These are phyloP conservation scores for Ctenopoma kingsleyae DNA, from an alignment of 2,797 vertebrate genomes.

Conservation along the genomic window DNA sequence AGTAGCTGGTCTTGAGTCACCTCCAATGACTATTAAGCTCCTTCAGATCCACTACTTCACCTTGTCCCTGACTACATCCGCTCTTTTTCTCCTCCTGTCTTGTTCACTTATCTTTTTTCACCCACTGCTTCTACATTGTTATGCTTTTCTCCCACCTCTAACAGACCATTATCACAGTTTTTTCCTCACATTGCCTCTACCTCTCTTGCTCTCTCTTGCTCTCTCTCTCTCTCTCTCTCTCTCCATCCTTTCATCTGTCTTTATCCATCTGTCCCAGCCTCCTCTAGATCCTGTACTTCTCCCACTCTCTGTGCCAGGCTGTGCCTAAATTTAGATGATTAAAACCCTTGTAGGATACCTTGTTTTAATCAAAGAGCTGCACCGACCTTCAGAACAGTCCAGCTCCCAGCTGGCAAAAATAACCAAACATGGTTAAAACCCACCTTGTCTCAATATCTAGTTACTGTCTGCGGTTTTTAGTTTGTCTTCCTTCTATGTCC, in stretches of 20 bases:
- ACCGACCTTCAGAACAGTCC: slow-evolving; percentile 53
- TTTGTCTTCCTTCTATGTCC: slow-evolving; percentile 33
- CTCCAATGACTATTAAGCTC: slow-evolving; percentile 44
- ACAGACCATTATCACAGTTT: slow-evolving; percentile 10
- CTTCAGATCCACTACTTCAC: slow-evolving; percentile 24
- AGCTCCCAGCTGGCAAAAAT: slow-evolving; percentile 43
- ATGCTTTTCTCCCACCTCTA: neutral
- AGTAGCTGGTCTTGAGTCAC: slow-evolving; percentile 47
- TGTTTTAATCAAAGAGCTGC: slow-evolving; percentile 61
- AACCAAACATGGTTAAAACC: slow-evolving; percentile 20
- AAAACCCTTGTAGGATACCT: slow-evolving; percentile 54
- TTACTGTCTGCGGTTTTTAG: slow-evolving; percentile 53
- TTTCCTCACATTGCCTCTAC: slow-evolving; percentile 1
- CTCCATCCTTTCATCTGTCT: slow-evolving; percentile 29
- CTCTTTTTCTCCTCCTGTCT: neutral
- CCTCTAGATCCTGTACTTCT: slow-evolving; percentile 24
- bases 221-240: neutral
- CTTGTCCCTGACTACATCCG: slow-evolving; percentile 4
- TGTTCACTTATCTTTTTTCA: slow-evolving; percentile 6
- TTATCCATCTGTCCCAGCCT: slow-evolving; percentile 41
- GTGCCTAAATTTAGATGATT: slow-evolving; percentile 59
- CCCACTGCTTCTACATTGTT: neutral
- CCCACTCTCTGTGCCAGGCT: slow-evolving; percentile 28
- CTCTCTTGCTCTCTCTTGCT: neutral
- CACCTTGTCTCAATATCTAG: slow-evolving; percentile 42